Evolutionary conservation across 2,113 vertebrate species (phyloP).

Genomic region (Saguinus midas): DNA sequence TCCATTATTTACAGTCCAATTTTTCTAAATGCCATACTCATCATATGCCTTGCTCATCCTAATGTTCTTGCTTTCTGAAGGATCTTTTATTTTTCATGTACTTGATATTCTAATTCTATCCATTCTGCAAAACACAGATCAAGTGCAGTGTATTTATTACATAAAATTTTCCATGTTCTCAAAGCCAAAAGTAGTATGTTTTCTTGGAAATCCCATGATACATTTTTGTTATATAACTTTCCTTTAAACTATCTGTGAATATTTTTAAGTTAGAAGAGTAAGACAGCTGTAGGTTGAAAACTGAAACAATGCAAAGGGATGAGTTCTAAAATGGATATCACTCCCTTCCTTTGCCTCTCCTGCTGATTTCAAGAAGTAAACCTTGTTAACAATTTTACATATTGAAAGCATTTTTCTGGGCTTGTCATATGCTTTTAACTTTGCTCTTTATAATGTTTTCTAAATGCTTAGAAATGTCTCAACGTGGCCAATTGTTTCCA

Average conservation of each 20-base stretch:
- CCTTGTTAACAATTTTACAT: not conserved
- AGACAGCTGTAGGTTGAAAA: not conserved
- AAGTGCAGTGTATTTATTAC: not conserved
- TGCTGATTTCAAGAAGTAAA: not conserved
- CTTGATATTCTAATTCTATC: not conserved
- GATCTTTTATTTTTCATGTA: not conserved
- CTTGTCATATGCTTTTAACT: not conserved
- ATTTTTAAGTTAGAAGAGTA: not conserved
- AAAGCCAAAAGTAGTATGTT: not conserved
- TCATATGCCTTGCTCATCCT: not conserved
- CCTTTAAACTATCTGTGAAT: not conserved
- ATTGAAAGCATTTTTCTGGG: not conserved
- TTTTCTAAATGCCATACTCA: not conserved
- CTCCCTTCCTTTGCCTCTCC: not conserved
- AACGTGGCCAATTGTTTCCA: not conserved
- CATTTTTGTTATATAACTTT: not conserved
- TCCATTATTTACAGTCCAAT: accelerated
- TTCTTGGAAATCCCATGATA: not conserved
- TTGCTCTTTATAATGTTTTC: not conserved
- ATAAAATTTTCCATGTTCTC: not conserved
- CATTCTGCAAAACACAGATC: not conserved
- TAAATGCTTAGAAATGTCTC: not conserved
- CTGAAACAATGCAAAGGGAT: not conserved
- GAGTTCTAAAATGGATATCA: not conserved
- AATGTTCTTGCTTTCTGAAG: not conserved